These are phyloP conservation scores for Actinostola sp. DNA, from an alignment of 92 coral and sea anemone species.

Conservation along the genomic window DNA sequence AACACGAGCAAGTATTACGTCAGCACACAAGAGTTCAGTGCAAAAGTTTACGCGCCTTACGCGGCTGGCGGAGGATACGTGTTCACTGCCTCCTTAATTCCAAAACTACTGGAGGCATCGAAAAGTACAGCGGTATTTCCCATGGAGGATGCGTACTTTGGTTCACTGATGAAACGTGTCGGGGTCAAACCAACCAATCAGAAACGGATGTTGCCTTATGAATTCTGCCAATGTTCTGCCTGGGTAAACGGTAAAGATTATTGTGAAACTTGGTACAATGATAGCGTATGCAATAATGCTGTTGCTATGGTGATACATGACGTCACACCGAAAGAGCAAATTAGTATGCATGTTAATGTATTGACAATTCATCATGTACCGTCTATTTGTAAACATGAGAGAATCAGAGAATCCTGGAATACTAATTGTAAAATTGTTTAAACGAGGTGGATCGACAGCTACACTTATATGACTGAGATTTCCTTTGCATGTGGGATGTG, in stretches of 20 bases:
- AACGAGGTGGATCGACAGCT: neutral
- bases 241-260: neutral
- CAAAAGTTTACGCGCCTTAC: slow-evolving; percentile 13
- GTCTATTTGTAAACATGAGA: slow-evolving; percentile 7
- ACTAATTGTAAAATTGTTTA: neutral
- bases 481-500: no score
- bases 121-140: slow-evolving; percentile 17
- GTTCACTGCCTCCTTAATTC: slow-evolving; percentile 8
- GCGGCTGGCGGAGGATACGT: slow-evolving; percentile 31
- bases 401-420: neutral
- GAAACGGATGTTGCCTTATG: neutral
- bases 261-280: neutral
- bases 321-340: slow-evolving; percentile 6
- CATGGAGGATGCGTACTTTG: slow-evolving; percentile 32
- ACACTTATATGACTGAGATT: no score
- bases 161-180: slow-evolving; percentile 4
- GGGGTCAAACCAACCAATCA: slow-evolving; percentile 13
- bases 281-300: slow-evolving; percentile 10
- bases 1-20: slow-evolving; percentile 18
- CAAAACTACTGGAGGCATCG: slow-evolving; percentile 17
- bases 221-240: neutral
- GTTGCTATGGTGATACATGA: slow-evolving; percentile 14
- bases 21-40: neutral
- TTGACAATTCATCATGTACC: slow-evolving; percentile 1
- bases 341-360: slow-evolving; percentile 2